Percentiles rank a stretch among this genome's conserved stretches.
These are phyloP conservation scores for Heterodera schachtii DNA, from an alignment of 1,140 invertebrate species.

Conservation along the genomic window DNA sequence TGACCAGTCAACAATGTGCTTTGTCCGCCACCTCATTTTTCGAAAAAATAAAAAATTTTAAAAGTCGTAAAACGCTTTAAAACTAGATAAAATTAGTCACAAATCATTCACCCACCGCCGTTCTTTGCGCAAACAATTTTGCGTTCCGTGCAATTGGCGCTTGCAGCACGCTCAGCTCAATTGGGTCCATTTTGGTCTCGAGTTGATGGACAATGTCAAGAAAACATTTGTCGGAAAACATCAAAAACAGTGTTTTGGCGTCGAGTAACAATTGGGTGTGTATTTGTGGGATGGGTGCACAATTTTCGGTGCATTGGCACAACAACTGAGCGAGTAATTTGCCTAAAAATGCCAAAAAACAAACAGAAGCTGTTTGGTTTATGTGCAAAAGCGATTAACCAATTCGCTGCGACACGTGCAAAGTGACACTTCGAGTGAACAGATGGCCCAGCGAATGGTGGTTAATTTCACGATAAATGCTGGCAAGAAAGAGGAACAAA, in stretches of 20 bases:
- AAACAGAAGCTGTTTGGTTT: background rate
- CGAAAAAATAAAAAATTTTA: too few species aligned
- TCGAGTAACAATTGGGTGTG: constrained; percentile 50
- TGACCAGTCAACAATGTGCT: too few species aligned
- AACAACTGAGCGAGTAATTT: constrained; percentile 29
- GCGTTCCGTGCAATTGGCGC: constrained; percentile 45
- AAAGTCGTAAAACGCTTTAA: too few species aligned
- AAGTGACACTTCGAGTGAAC: constrained; percentile 49
- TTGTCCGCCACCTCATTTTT: too few species aligned
- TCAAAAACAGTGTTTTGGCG: constrained; percentile 41
- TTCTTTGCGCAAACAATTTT: constrained; percentile 40
- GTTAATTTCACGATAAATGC: constrained; percentile 47
- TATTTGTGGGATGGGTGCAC: constrained; percentile 23
- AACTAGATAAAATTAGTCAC: background rate
- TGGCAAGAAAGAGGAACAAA: constrained; percentile 43
- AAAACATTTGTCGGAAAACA: constrained; percentile 49
- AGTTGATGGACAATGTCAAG: constrained; percentile 39
- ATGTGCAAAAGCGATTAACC: constrained; percentile 3
- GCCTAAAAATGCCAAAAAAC: constrained; percentile 28
- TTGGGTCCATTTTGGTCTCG: constrained; percentile 49
- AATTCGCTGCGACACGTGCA: constrained; percentile 41
- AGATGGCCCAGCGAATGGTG: constrained; percentile 51
- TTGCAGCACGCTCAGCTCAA: constrained; percentile 41
- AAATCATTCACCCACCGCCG: constrained; percentile 26
- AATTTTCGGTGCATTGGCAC: constrained; percentile 26